These are phyloP conservation scores for Halcyon senegalensis DNA, from an alignment of 2,113 vertebrate genomes.

Conservation along the genomic window DNA sequence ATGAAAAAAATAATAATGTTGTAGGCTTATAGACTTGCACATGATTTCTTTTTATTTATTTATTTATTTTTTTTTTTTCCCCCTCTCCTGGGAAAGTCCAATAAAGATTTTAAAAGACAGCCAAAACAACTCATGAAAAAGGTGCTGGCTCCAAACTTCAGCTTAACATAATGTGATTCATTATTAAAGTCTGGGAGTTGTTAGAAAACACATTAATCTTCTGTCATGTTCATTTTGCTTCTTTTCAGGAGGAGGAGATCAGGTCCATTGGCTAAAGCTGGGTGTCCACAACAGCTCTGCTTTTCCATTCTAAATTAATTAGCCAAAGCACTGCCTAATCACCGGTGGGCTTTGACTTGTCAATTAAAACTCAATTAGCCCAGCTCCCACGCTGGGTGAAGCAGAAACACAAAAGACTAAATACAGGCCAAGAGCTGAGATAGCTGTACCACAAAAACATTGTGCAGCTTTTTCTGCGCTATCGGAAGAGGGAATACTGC, in stretches of 20 bases:
- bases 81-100: background rate
- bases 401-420: background rate
- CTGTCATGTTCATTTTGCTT: background rate
- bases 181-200: conserved; percentile 22
- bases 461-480: background rate
- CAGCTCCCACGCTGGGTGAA: background rate
- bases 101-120: background rate
- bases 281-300: background rate
- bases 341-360: background rate
- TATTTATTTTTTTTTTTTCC: background rate
- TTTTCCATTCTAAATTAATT: conserved; percentile 36
- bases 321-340: conserved; percentile 31
- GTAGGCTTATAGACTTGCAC: background rate
- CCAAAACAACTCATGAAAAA: background rate
- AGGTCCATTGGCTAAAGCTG: background rate
- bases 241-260: conserved; percentile 9
- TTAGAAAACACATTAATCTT: conserved; percentile 46
- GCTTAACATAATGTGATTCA: background rate
- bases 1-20: background rate
- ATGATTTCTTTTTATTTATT: background rate
- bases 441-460: background rate
- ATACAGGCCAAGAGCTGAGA: background rate
- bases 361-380: conserved; percentile 45
- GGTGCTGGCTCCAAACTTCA: conserved; percentile 11
- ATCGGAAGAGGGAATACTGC: background rate